A percentile compares a stretch with the other conserved stretches of the same genome.
phyloP scores from a whole-genome alignment of 2,797 vertebrate genomes.

The Microctenopoma steveboyesi region DNA sequence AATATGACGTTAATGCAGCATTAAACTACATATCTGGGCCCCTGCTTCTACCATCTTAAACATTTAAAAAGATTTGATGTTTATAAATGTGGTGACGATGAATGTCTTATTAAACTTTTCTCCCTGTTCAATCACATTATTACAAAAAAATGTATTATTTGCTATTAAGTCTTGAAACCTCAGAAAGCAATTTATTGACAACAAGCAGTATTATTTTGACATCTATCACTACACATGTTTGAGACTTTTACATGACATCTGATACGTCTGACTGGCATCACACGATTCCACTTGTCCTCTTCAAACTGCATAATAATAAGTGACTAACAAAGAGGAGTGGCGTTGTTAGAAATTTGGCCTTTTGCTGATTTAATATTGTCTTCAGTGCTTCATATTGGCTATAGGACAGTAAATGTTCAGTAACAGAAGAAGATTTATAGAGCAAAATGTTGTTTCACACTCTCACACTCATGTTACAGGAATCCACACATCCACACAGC shows the following conservation, averaged over 20 bases:
- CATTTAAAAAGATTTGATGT: background rate
- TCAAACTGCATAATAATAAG: no score
- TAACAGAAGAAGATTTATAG: background rate
- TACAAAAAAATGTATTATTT: background rate
- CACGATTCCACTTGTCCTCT: no score
- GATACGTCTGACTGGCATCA: no score
- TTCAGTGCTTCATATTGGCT: background rate
- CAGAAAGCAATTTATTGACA: background rate
- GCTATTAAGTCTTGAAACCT: background rate
- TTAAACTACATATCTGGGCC: background rate
- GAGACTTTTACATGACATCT: background rate
- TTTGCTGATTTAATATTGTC: background rate
- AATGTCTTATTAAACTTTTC: background rate
- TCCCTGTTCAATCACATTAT: background rate
- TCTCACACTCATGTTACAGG: background rate
- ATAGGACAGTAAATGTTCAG: background rate
- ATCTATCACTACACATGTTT: background rate
- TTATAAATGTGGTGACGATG: no score
- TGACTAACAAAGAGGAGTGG: background rate
- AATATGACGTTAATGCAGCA: background rate
- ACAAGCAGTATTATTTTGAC: background rate
- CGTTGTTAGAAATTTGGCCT: background rate
- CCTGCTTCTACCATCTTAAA: background rate
- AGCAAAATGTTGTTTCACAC: slow-evolving; percentile 2
- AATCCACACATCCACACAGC: background rate